Evolutionary conservation across 1,140 invertebrate species (phyloP).

Genomic region (Fopius arisanus): DNA sequence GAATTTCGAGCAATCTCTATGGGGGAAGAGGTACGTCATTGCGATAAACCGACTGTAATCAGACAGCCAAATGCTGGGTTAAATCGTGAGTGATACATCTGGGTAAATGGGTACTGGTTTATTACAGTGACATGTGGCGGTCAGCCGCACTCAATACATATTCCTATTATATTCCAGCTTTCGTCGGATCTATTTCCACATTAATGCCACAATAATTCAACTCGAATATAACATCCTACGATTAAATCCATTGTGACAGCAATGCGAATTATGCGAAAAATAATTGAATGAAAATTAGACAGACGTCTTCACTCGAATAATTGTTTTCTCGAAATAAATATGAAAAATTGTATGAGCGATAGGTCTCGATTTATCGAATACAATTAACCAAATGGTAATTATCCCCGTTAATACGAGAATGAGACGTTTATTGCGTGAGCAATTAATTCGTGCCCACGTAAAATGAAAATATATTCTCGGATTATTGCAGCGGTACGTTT

Average conservation of each 20-base stretch:
- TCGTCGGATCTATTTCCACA: background rate
- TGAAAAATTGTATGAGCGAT: background rate
- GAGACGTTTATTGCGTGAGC: background rate
- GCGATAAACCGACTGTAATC: background rate
- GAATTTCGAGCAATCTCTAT: too few species aligned
- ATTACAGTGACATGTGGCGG: background rate
- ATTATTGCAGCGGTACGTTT: background rate
- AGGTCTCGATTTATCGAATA: background rate
- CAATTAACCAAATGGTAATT: background rate
- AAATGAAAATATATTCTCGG: background rate
- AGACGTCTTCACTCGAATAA: too few species aligned
- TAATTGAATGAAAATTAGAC: too few species aligned
- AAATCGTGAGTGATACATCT: slow-evolving; percentile 7
- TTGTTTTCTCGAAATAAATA: background rate
- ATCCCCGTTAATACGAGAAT: background rate
- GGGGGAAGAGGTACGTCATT: background rate
- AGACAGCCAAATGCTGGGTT: background rate
- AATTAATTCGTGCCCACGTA: background rate
- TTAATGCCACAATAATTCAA: slow-evolving; percentile 8
- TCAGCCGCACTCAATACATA: background rate
- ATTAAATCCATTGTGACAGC: too few species aligned
- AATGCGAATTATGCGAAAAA: too few species aligned
- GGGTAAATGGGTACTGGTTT: background rate
- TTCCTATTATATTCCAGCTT: background rate
- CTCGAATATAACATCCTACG: background rate